Evolutionary conservation across 2,888 invertebrate species (phyloP), one percentile per base, ranked within the genome.

Genomic region (Sycophila texana): DNA sequence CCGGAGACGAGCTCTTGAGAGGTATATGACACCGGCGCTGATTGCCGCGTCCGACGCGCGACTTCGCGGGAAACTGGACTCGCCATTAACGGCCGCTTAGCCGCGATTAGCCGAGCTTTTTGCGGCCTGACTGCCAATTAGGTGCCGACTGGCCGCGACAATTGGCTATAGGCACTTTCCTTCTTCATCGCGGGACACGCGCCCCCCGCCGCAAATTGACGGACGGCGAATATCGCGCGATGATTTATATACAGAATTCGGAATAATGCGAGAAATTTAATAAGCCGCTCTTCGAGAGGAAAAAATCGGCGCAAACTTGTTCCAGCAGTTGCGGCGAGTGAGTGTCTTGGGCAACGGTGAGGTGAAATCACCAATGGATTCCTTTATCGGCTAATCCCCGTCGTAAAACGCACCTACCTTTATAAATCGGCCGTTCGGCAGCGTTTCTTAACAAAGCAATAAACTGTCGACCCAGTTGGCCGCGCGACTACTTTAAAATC

Each of bases 401-500:
- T 67, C 66, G 22, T 74, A 58, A 74, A 74, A 66, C 74, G 30
- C 20, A 55, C 63, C 30, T 61, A 55, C 63, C 30, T 61, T 74
- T 57, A 65, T 30, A 55, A 66, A n/a, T 66, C 55, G 16, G 7
- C 60, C 47, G 20, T 55, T 63, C 51, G 7, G 14, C 65, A 22
- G 51, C 71, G 53, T 72, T 72, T 65, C 66, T 66, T 65, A 76
- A 68, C 39, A 30, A 12, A 22, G 72, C 58, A 72, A 65, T 77
- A 72, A 77, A 77, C 51, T 58, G 49, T 51, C 67, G 71, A 66
- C 71, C 72, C 14, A 72, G 67, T 18, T 18, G 1, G n/a, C 26
- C 72, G 26, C 39, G 57, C 55, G 70, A 47, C 57, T 61, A 71
- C 63, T 70, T 39, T 70, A 70, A 61, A 76, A 63, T 57, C 55